Base-by-base conservation (phyloP, 2,888 invertebrate species). In the Drosophila kambysellisi region DNA sequence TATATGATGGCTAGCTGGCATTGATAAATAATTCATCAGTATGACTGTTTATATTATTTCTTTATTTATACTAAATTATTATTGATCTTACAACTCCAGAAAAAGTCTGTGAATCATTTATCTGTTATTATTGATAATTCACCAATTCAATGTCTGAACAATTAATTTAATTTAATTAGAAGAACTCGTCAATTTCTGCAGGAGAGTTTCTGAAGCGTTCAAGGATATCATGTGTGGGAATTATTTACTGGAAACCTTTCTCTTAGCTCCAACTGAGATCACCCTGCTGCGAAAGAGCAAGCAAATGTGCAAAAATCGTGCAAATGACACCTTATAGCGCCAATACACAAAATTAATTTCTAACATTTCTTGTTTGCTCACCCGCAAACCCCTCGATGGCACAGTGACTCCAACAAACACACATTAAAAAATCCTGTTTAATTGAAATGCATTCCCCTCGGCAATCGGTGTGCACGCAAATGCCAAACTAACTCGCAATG, bases 371-470 rank as follows among this genome's bases (percentile, higher is more conserved):
- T 62, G 61, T 59, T 70, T 43, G 17, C 29, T 11, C 7, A 30
- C 33, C 11, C 32, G 6, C 35, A 52, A 46, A 29, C 33, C 35
- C 37, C 56, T 35, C 33, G 35, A 54, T 33, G 62, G 37, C 43
- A 50, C 37, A 33, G 48, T 57, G 35, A 53, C 52, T 65, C 43
- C 53, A 50, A 20, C 46, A 52, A 30, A 57, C 48, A 59, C 60
- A 74, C 83, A 85, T 85, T 88, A 85, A 83, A 82, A 88, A 85
- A 82, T 79, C 74, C 60, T 66, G 88, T 79, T 83, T 88, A 86
- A 83, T 88, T 86, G 89, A 80, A 88, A 83, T 67, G 83, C 89
- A 82, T 88, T 73, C 74, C 83, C 89, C 83, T 71, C 74, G 89
- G 83, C 89, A 83, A 77, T 86, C 73, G 74, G 67, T 70, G 70